These are phyloP conservation scores for Eurosta solidaginis DNA, from an alignment of 1,140 invertebrate species.

Conservation along the genomic window DNA sequence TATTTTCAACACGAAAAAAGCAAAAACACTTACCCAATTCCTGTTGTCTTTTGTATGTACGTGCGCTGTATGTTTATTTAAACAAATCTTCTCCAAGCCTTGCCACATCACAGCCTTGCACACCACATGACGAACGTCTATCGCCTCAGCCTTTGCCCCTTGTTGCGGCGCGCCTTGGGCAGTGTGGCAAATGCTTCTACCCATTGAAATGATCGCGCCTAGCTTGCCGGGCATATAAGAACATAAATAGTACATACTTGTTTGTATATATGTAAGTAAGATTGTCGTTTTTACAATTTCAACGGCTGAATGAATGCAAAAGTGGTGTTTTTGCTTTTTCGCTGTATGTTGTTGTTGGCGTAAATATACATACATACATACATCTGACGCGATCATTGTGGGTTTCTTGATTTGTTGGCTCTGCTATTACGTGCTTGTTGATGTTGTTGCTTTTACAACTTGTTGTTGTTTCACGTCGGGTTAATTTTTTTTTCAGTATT, in stretches of 20 bases:
- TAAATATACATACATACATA: conserved; percentile 12
- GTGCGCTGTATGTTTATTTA: neutral
- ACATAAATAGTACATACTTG: no score
- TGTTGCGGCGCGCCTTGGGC: neutral
- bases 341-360: neutral
- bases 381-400: conserved; percentile 5
- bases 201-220: neutral
- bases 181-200: neutral
- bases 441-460: neutral
- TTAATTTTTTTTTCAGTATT: conserved; percentile 8
- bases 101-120: neutral
- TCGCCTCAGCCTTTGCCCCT: neutral
- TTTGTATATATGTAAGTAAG: neutral
- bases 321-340: neutral
- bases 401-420: neutral
- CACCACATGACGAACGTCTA: neutral
- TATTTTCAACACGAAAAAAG: conserved; percentile 29
- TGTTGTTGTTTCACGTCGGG: conserved; percentile 5
- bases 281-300: neutral
- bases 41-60: neutral
- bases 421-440: neutral
- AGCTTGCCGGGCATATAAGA: neutral
- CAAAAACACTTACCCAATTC: conserved; percentile 8
- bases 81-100: conserved; percentile 1
- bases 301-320: conserved; percentile 23